Base-by-base conservation (phyloP, 2,888 invertebrate species). In the Apomyelois bistriatella region DNA sequence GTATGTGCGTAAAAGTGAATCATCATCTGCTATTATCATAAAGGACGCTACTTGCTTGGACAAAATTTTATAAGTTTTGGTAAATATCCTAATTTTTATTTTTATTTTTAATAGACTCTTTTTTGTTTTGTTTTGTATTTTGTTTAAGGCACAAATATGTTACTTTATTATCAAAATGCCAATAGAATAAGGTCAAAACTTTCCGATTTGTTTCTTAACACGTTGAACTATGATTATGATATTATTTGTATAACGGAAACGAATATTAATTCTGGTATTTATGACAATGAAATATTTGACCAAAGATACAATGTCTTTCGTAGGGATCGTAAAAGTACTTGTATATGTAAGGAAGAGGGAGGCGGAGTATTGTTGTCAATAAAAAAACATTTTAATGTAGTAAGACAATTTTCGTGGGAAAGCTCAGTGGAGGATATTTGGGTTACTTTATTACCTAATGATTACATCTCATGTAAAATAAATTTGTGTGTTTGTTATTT, bases 201-300 rank as follows among this genome's bases (percentile, higher is more conserved):
- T 2, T 3, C 22, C 2, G 22, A 22, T 22, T 22, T 22, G 5
- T 22, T 22, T 22, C 22, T 22, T 22, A 22, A 22, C 5, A 22
- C 22, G 22, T 22, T 22, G 5, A 22, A 22, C 5, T 22, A 22
- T 22, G 22, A 22, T 22, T 22, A 22, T 5, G 22, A 36, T 7
- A 46, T 46, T 2, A 46, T 30, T 30, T 30, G 46, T 30, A 7
- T 46, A 12, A 46, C 46, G 15, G 46, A 46, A 30, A 46, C 46
- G 5, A 46, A 46, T 30, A 16, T 46, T 13, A 46, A 30, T n/a
- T 28, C n/a, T 13, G 15, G 46, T 15, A 13, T 46, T 30, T 30
- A 30, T 49, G 54, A 52, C 55, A 57, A 57, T 36, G 36, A 48
- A 48, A 17, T 36, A 16, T 35, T 36, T 48, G 48, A 48, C 9